phyloP scores from a whole-genome alignment of 92 coral and sea anemone species.

The Porites cylindrica region DNA sequence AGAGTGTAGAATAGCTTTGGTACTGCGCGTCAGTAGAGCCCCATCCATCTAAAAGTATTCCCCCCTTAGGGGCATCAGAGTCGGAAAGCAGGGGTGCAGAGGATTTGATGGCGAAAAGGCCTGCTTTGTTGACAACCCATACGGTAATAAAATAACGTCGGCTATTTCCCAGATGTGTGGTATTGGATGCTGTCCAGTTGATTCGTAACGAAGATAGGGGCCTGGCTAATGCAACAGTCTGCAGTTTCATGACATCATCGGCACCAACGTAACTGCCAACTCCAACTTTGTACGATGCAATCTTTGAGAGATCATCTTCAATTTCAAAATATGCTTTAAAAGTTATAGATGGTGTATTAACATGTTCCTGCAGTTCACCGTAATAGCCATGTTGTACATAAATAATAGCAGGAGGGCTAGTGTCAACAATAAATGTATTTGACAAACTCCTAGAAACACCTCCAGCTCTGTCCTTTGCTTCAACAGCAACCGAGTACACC shows the following conservation, averaged over 20 bases:
- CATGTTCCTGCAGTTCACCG: conserved; percentile 48
- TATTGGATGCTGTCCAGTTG: conserved; percentile 83
- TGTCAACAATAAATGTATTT: conserved; percentile 85
- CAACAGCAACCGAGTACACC: conserved; percentile 86
- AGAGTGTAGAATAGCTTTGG: conserved; percentile 80
- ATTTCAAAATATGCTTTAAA: conserved; percentile 83
- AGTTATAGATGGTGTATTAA: conserved; percentile 35
- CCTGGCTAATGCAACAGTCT: conserved; percentile 31
- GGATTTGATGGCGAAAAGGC: conserved; percentile 72
- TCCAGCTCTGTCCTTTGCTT: conserved; percentile 91
- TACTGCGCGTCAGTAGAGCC: conserved; percentile 81
- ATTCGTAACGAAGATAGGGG: conserved; percentile 65
- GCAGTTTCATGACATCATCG: conserved; percentile 76
- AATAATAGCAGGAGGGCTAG: conserved; percentile 77
- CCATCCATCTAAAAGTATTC: conserved; percentile 94
- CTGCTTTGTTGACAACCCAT: conserved; percentile 84
- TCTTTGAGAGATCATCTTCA: conserved; percentile 83
- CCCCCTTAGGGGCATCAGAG: conserved; percentile 78
- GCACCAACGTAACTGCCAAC: conserved; percentile 92
- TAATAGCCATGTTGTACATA: conserved; percentile 80
- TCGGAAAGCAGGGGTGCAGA: conserved; percentile 86
- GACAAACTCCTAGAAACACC: conserved; percentile 72
- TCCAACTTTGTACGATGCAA: conserved; percentile 80
- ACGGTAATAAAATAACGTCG: conserved; percentile 86
- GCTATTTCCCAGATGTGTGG: conserved; percentile 62